Evolutionary conservation across 2,113 vertebrate genomes (phyloP).

Genomic region (Oncorhynchus tshawytscha): DNA sequence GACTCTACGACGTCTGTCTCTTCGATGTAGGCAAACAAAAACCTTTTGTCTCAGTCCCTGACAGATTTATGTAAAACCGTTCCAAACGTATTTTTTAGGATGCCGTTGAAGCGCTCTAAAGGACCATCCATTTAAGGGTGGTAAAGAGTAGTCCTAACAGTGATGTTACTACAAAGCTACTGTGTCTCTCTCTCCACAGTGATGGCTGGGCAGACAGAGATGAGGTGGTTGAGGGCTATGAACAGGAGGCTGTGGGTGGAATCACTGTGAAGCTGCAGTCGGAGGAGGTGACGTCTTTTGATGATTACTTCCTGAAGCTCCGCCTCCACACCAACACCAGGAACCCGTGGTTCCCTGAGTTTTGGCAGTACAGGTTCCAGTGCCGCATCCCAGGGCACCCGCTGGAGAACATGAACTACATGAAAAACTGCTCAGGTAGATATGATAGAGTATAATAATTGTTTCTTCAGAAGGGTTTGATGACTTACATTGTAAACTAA

Average conservation of each 20-base stretch:
- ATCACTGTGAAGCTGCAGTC: slow-evolving; percentile 95
- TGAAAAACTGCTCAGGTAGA: slow-evolving; percentile 91
- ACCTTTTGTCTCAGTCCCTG: too few species aligned
- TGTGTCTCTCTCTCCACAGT: slow-evolving; percentile 64
- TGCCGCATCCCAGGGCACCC: slow-evolving; percentile 91
- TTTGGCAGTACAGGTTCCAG: slow-evolving; percentile 98
- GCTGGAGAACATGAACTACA: slow-evolving; percentile 87
- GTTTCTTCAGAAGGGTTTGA: slow-evolving; percentile 17
- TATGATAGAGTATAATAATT: background rate
- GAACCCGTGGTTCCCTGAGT: slow-evolving; percentile 97
- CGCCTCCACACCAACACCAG: slow-evolving; percentile 87
- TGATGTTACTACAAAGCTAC: too few species aligned
- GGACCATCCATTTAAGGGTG: too few species aligned
- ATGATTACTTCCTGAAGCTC: slow-evolving; percentile 91
- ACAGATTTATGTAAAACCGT: too few species aligned
- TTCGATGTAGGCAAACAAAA: too few species aligned
- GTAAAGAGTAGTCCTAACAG: background rate
- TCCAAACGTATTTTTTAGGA: too few species aligned
- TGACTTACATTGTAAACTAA: background rate
- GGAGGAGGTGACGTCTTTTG: slow-evolving; percentile 89
- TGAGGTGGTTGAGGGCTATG: slow-evolving; percentile 96
- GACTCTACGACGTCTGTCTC: too few species aligned
- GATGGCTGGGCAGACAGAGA: slow-evolving; percentile 97
- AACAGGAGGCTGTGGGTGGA: slow-evolving; percentile 92
- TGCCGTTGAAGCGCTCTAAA: too few species aligned